These are phyloP conservation scores for Rhimphoctona megacephalus DNA, from an alignment of 2,888 invertebrate species.

Conservation along the genomic window DNA sequence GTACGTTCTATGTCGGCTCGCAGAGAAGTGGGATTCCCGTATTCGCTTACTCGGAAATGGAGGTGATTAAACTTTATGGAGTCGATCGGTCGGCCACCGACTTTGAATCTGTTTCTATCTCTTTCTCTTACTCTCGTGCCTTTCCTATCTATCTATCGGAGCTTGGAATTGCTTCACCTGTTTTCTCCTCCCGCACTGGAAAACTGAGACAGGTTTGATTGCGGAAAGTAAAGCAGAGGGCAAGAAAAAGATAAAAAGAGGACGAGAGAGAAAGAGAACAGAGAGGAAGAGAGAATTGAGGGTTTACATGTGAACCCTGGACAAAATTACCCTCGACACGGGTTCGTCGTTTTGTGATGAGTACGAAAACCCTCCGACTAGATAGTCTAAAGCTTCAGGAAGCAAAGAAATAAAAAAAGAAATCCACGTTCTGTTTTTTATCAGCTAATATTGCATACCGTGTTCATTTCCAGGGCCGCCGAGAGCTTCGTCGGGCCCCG, in stretches of 20 bases:
- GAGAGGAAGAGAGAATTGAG: slow-evolving; percentile 12
- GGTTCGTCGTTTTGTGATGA: slow-evolving; percentile 66
- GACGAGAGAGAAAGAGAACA: neutral
- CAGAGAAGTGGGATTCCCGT: slow-evolving; percentile 63
- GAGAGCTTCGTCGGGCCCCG: no score
- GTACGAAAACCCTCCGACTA: slow-evolving; percentile 19
- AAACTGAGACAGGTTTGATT: slow-evolving; percentile 71
- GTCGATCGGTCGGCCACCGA: slow-evolving; percentile 71
- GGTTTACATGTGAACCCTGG: slow-evolving; percentile 32
- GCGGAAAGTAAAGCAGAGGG: slow-evolving; percentile 65
- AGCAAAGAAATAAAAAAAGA: neutral
- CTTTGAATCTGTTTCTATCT: slow-evolving; percentile 57
- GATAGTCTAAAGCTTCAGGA: neutral
- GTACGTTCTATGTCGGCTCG: slow-evolving; percentile 50
- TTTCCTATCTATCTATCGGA: slow-evolving; percentile 10
- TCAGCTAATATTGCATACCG: neutral
- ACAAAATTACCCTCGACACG: slow-evolving; percentile 47
- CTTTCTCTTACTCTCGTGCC: slow-evolving; percentile 44
- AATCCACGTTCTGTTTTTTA: neutral
- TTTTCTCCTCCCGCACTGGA: slow-evolving; percentile 37
- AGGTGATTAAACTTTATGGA: slow-evolving; percentile 77
- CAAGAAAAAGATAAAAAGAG: neutral
- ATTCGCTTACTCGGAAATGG: slow-evolving; percentile 74
- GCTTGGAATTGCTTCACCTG: slow-evolving; percentile 48
- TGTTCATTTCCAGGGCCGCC: no score